A percentile compares a stretch with the other conserved stretches of the same genome.
Conservation (phyloP, 2,113 vertebrate genomes). For the Himantopus leucocephalus region DNA sequence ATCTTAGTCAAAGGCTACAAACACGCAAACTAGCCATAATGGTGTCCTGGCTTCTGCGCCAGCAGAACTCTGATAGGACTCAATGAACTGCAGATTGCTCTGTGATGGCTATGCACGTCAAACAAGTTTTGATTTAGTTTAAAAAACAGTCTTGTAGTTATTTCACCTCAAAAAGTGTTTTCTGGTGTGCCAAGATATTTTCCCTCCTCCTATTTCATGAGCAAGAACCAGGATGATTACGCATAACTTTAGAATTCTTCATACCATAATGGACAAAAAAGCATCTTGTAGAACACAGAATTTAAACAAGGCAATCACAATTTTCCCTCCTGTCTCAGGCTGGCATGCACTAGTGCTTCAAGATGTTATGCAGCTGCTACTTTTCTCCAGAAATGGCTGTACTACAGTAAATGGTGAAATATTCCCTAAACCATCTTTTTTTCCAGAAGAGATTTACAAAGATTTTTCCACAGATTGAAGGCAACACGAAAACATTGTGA, state of each 20-base stretch:
- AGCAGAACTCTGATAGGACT: not conserved
- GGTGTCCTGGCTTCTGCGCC: not conserved
- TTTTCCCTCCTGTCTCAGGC: not conserved
- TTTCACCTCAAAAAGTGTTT: not conserved
- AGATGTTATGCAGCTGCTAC: not conserved
- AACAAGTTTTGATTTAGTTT: not conserved
- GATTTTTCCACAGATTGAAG: not conserved
- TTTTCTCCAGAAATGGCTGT: not conserved
- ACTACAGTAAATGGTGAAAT: not conserved
- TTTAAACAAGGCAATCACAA: not conserved
- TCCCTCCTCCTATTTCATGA: not conserved
- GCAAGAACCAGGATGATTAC: not conserved
- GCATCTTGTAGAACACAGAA: not conserved
- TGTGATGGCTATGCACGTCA: not conserved
- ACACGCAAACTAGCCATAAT: not conserved
- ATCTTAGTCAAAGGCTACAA: conserved; percentile 17
- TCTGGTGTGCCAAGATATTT: not conserved
- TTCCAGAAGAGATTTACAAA: not conserved
- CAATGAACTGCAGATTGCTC: not conserved
- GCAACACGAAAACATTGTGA: not conserved
- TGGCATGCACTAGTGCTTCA: not conserved
- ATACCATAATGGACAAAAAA: not conserved
- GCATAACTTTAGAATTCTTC: not conserved
- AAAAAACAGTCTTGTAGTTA: not conserved
- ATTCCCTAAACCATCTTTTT: not conserved